Evolutionary conservation across 64 coral and sea anemone species (phyloP).

Genomic region (Anthopleura sola): DNA sequence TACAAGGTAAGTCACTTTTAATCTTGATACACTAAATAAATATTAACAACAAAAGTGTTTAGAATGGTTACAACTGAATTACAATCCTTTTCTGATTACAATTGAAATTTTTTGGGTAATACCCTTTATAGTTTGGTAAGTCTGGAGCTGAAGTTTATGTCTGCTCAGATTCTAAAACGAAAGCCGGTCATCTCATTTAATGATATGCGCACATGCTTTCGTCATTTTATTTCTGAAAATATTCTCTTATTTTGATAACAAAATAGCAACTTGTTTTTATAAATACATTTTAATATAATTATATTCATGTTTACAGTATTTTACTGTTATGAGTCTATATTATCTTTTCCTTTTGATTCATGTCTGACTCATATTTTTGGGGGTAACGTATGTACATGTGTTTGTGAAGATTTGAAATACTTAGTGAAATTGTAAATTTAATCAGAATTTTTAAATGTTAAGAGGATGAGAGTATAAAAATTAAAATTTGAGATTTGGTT

Average conservation of each 20-base stretch:
- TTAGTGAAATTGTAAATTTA: too few relatives aligned
- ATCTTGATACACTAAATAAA: neutral
- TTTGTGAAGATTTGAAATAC: too few relatives aligned
- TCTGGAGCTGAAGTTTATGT: neutral
- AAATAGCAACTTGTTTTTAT: neutral
- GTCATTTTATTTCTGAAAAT: neutral
- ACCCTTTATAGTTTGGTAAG: conserved; percentile 15
- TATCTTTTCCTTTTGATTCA: neutral
- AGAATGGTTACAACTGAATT: neutral
- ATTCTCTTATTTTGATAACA: neutral
- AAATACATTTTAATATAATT: neutral
- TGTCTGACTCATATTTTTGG: too few relatives aligned
- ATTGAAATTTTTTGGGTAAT: neutral
- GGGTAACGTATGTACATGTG: too few relatives aligned
- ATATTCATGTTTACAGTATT: neutral
- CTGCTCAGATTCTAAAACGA: neutral
- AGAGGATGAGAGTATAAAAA: too few relatives aligned
- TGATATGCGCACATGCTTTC: conserved; percentile 5
- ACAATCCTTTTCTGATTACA: neutral
- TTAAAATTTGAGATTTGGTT: too few relatives aligned
- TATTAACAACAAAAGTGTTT: neutral
- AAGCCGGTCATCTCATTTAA: neutral
- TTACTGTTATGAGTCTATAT: neutral
- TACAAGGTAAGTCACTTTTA: neutral
- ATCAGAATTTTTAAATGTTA: too few relatives aligned